Percentiles rank a stretch among this genome's conserved stretches.
Conservation (phyloP, 2,888 invertebrate species). For the Encarsia formosa region DNA sequence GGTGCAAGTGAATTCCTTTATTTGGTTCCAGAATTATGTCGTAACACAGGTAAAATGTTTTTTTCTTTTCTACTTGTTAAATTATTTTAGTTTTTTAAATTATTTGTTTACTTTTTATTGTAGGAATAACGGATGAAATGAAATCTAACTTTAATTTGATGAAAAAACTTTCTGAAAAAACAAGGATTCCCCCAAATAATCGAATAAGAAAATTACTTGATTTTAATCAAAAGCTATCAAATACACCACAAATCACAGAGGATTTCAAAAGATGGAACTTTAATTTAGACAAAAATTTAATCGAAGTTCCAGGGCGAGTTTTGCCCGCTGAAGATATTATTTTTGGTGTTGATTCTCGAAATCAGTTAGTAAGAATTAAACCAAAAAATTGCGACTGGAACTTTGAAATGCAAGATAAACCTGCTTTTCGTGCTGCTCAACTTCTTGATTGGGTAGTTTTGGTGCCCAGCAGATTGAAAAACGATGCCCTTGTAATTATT, state of each 20-base stretch:
- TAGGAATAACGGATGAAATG: constrained; percentile 62
- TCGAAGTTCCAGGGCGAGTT: constrained; percentile 63
- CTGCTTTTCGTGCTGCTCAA: constrained; percentile 47
- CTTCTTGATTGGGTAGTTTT: constrained; percentile 51
- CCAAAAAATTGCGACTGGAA: constrained; percentile 70
- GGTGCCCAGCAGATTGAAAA: constrained; percentile 35
- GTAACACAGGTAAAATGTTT: constrained; percentile 63
- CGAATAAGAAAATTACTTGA: constrained; percentile 62
- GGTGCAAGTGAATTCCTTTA: constrained; percentile 63
- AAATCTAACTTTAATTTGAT: constrained; percentile 60
- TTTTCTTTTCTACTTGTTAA: background rate
- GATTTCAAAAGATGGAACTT: constrained; percentile 71
- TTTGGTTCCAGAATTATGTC: constrained; percentile 78
- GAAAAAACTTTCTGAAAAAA: constrained; percentile 68
- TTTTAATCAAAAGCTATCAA: constrained; percentile 59
- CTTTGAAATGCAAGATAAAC: constrained; percentile 56
- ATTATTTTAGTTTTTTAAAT: background rate
- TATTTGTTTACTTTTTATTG: background rate
- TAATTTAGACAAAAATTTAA: constrained; percentile 58
- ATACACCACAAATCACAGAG: constrained; percentile 49
- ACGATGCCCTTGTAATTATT: constrained; percentile 37
- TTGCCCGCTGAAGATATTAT: constrained; percentile 62
- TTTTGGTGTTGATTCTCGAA: too few relatives aligned
- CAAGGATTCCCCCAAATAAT: constrained; percentile 66
- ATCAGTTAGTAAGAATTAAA: constrained; percentile 48